Evolutionary conservation across 2,113 vertebrate genomes (phyloP).

Genomic region (Pituophis catenifer): DNA sequence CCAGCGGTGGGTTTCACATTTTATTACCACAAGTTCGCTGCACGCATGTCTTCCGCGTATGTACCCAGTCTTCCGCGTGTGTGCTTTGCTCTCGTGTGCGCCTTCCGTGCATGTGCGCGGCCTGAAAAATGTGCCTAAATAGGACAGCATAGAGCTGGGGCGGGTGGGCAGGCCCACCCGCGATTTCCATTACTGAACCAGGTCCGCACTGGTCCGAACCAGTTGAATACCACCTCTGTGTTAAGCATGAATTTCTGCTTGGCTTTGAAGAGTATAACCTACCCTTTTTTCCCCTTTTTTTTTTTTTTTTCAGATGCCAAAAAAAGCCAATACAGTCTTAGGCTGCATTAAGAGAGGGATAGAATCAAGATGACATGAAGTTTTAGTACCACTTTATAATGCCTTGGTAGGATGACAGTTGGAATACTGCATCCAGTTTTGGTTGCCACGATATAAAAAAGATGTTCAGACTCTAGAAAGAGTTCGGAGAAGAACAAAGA

Average conservation of each 20-base stretch:
- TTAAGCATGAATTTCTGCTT: not conserved
- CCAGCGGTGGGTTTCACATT: too few species aligned
- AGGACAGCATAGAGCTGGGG: too few species aligned
- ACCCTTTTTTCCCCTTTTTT: not conserved
- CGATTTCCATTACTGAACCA: too few species aligned
- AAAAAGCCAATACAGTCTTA: not conserved
- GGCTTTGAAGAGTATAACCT: not conserved
- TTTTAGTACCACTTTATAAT: not conserved
- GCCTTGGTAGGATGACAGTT: not conserved
- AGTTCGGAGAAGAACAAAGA: not conserved
- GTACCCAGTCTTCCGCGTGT: too few species aligned
- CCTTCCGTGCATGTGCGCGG: too few species aligned
- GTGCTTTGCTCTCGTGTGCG: too few species aligned
- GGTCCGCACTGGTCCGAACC: too few species aligned
- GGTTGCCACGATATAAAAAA: not conserved
- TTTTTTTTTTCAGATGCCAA: not conserved
- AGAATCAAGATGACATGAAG: not conserved
- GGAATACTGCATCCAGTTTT: not conserved
- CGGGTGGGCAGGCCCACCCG: too few species aligned
- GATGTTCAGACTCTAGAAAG: not conserved
- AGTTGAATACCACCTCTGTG: not conserved
- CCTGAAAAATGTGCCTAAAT: too few species aligned
- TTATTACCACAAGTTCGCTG: too few species aligned
- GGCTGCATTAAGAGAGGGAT: not conserved
- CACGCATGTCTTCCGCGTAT: too few species aligned